Evolutionary conservation across 1,140 invertebrate species (phyloP).

Genomic region (Tigriopus japonicus): DNA sequence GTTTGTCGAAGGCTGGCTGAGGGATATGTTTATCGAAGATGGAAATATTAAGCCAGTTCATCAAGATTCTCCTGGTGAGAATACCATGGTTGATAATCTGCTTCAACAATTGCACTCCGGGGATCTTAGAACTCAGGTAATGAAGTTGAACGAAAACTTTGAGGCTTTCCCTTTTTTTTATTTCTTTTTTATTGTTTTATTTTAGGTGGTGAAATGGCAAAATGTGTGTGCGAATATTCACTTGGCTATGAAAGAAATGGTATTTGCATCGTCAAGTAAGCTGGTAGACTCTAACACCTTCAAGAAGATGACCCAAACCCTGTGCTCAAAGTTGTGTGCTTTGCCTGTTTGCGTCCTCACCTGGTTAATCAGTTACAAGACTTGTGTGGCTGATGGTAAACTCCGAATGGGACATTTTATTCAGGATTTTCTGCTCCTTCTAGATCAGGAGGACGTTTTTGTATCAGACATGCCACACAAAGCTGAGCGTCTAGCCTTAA

Average conservation of each 20-base stretch:
- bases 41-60: background rate
- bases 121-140: background rate
- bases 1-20: background rate
- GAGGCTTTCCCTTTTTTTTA: too few species aligned
- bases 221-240: slow-evolving; percentile 5
- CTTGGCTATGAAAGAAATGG: slow-evolving; percentile 9
- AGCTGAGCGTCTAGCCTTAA: background rate
- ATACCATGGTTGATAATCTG: background rate
- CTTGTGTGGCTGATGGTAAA: background rate
- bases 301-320: background rate
- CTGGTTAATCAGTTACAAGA: background rate
- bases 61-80: background rate
- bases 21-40: slow-evolving; percentile 2
- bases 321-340: slow-evolving; percentile 1
- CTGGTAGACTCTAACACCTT: background rate
- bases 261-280: background rate
- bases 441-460: background rate
- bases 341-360: slow-evolving; percentile 4
- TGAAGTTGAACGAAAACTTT: too few species aligned
- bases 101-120: background rate
- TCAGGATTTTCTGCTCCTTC: background rate
- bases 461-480: background rate
- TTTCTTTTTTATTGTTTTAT: too few species aligned
- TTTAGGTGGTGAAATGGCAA: slow-evolving; percentile 8
- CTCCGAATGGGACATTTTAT: too few species aligned